These are phyloP conservation scores for Tanytarsus gracilentus DNA, from an alignment of 2,888 invertebrate species.

Conservation along the genomic window DNA sequence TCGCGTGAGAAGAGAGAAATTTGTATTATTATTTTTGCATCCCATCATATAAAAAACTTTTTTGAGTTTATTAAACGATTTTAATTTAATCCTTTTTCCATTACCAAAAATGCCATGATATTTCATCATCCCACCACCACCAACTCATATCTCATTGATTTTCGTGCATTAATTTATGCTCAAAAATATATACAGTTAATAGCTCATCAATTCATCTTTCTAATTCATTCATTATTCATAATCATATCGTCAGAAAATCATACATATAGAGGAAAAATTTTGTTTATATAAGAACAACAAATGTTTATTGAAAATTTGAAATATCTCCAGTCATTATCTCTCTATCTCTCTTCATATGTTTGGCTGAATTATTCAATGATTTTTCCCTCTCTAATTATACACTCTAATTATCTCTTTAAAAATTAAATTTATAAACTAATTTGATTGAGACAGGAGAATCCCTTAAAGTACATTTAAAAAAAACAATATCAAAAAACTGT, in stretches of 20 bases:
- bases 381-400: no score
- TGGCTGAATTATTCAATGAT: no score
- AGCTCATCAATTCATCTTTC: background rate
- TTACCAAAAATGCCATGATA: no score
- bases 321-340: conserved; percentile 31
- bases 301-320: background rate
- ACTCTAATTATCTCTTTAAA: no score
- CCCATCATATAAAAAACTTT: no score
- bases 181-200: background rate
- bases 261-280: background rate
- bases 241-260: conserved; percentile 15
- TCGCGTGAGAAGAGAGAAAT: no score
- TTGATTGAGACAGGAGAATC: background rate
- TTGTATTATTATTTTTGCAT: no score
- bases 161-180: no score
- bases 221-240: background rate
- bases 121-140: background rate
- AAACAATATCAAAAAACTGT: conserved; percentile 36
- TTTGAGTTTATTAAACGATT: no score
- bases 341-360: background rate
- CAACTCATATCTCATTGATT: no score
- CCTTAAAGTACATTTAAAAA: background rate
- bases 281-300: background rate
- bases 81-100: no score
- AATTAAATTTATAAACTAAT: no score